Percentiles rank a stretch among this genome's conserved stretches.
phyloP scores from a whole-genome alignment of 2,888 invertebrate genomes.

The Dolichopus griseipennis region DNA sequence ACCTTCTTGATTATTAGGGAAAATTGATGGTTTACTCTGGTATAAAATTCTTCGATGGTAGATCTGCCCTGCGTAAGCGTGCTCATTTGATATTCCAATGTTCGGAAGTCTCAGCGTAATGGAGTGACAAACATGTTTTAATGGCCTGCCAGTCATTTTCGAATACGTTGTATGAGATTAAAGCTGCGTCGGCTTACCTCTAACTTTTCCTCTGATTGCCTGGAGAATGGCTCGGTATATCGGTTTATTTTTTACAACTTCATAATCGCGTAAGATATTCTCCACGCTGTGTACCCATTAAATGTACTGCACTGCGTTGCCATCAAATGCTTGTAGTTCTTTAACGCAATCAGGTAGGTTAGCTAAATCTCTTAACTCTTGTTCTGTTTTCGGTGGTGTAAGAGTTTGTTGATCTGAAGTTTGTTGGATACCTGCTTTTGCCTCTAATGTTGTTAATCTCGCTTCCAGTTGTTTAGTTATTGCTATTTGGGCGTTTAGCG shows the following conservation, averaged over 20 bases:
- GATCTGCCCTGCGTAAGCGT: constrained; percentile 10
- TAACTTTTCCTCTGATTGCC: background rate
- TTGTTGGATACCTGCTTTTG: too few relatives aligned
- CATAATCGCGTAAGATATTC: background rate
- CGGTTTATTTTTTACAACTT: background rate
- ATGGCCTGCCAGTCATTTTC: constrained; percentile 10
- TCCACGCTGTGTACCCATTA: background rate
- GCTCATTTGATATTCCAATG: constrained; percentile 14
- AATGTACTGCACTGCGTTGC: background rate
- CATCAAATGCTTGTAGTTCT: background rate
- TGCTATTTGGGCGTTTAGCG: background rate
- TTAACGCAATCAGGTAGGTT: background rate
- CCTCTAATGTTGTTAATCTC: too few relatives aligned
- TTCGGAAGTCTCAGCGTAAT: constrained; percentile 16
- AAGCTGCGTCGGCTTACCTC: constrained; percentile 5
- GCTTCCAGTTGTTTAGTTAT: background rate
- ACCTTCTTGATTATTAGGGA: constrained; percentile 11
- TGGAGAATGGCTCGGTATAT: background rate
- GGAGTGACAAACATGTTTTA: constrained; percentile 14
- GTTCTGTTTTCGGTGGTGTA: background rate
- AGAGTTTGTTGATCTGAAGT: too few relatives aligned
- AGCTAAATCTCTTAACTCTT: background rate
- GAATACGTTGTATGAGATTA: constrained; percentile 16
- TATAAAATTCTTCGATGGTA: constrained; percentile 14
- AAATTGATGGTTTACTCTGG: constrained; percentile 10